These are phyloP conservation scores for Cebus imitator DNA, from an alignment of 2,113 vertebrate species.

Conservation along the genomic window DNA sequence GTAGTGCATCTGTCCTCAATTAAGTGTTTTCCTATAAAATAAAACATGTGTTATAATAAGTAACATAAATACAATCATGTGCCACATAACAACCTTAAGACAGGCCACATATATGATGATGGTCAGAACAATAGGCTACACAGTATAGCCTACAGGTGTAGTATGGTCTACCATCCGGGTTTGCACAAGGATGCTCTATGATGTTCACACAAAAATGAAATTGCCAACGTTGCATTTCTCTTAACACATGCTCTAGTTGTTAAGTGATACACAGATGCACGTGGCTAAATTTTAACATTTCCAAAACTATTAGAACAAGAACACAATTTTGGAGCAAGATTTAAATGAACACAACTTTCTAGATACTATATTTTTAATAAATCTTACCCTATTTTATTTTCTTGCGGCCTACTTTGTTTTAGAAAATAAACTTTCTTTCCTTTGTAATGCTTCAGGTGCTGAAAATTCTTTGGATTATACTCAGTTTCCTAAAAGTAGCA, in stretches of 20 bases:
- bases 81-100: not conserved
- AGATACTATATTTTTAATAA: not conserved
- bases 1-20: not conserved
- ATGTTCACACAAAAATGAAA: not conserved
- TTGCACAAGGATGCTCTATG: not conserved
- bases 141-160: accelerated
- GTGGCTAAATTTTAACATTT: not conserved
- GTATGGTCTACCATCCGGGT: not conserved
- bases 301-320: not conserved
- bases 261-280: not conserved
- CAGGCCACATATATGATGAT: not conserved
- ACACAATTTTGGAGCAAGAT: not conserved
- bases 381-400: not conserved
- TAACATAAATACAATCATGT: not conserved
- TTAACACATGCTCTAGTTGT: not conserved
- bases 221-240: not conserved
- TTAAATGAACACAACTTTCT: not conserved
- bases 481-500: not conserved
- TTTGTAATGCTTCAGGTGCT: not conserved
- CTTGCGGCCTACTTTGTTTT: constrained; percentile 6
- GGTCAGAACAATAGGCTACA: not conserved
- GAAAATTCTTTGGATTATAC: not conserved
- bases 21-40: not conserved
- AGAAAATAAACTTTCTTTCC: not conserved
- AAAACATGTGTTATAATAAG: constrained; percentile 23